Evolutionary conservation across 2,113 vertebrate genomes (phyloP).

Genomic region (Cynopterus brachyotis): DNA sequence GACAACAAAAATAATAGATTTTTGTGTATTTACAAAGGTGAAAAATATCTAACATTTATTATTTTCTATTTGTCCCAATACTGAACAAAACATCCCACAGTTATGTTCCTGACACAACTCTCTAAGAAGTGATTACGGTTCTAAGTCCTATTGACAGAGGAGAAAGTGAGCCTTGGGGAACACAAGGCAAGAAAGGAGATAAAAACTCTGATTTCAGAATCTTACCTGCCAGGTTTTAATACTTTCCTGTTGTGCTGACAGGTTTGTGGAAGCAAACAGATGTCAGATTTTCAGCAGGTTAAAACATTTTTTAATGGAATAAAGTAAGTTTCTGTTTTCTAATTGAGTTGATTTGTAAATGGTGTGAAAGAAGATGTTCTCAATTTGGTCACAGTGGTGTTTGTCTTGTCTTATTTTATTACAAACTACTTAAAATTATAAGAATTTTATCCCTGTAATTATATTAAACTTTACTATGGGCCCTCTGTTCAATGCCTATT

Average conservation of each 20-base stretch:
- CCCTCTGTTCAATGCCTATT: background rate
- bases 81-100: background rate
- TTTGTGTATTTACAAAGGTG: background rate
- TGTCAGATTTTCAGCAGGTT: background rate
- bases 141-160: fast-evolving
- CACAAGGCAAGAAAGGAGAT: background rate
- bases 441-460: background rate
- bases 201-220: background rate
- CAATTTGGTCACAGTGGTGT: background rate
- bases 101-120: background rate
- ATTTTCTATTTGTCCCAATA: background rate
- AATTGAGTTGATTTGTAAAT: conserved; percentile 21
- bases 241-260: background rate
- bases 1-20: background rate
- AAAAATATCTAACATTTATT: background rate
- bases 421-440: background rate
- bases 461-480: background rate
- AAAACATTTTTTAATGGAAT: background rate
- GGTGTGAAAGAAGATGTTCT: background rate
- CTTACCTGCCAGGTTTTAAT: background rate
- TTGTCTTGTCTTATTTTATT: background rate
- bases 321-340: conserved; percentile 14
- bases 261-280: background rate
- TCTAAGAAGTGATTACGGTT: background rate
- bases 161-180: background rate